Evolutionary conservation across 2,797 vertebrate species (phyloP).

Genomic region (Valencia hispanica): DNA sequence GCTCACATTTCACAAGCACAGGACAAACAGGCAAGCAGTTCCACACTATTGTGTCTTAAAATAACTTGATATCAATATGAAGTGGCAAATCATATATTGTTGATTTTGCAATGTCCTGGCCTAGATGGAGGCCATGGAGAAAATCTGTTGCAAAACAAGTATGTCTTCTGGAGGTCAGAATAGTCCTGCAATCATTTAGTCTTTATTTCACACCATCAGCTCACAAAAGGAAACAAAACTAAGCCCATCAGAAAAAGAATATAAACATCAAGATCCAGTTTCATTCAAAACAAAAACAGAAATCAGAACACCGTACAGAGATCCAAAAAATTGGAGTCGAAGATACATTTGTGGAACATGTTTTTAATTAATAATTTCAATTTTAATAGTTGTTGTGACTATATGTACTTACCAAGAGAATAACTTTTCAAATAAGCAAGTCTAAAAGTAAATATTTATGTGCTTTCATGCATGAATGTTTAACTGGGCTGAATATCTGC

Average conservation of each 20-base stretch:
- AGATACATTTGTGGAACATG: constrained; percentile 1
- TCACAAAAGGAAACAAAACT: constrained; percentile 23
- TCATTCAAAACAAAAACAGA: not conserved
- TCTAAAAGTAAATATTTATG: not conserved
- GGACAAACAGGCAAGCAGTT: constrained; percentile 20
- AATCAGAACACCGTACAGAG: not conserved
- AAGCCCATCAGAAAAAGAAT: not conserved
- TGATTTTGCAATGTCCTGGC: constrained; percentile 70
- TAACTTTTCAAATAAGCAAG: not conserved
- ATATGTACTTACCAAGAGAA: not conserved
- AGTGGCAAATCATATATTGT: constrained; percentile 69
- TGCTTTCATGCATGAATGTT: constrained; percentile 22
- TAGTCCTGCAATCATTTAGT: constrained; percentile 26
- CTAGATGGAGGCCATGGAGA: constrained; percentile 41
- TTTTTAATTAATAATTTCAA: constrained; percentile 14
- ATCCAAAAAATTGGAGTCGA: not conserved
- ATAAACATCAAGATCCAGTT: not conserved
- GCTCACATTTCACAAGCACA: constrained; percentile 57
- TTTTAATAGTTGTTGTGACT: not conserved
- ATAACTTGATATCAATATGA: constrained; percentile 55
- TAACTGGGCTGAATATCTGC: constrained; percentile 35
- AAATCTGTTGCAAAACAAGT: constrained; percentile 52
- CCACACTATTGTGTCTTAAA: constrained; percentile 45
- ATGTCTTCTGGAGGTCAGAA: constrained; percentile 50
- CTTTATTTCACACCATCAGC: constrained; percentile 36